phyloP scores from a whole-genome alignment of 2,113 vertebrate genomes.

The Sprattus sprattus region DNA sequence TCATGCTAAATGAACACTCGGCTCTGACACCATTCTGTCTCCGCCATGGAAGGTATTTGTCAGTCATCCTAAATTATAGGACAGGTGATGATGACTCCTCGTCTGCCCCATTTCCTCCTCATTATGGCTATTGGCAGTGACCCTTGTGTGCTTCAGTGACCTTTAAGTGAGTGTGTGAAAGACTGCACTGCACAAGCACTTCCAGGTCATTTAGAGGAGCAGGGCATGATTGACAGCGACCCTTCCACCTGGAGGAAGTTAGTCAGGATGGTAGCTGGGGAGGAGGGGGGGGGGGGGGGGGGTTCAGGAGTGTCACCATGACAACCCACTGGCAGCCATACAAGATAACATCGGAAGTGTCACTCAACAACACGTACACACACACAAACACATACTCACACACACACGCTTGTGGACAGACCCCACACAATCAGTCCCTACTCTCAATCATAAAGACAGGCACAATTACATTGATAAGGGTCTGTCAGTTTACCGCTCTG shows the following conservation, averaged over 20 bases:
- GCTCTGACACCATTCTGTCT: constrained; percentile 18
- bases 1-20: not conserved
- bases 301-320: constrained; percentile 18
- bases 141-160: not conserved
- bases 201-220: constrained; percentile 35
- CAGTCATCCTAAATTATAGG: constrained; percentile 3
- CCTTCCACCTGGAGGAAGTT: constrained; percentile 6
- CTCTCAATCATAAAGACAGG: not conserved
- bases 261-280: constrained; percentile 19
- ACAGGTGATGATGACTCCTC: constrained; percentile 7
- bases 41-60: not conserved
- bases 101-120: not conserved
- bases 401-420: not conserved
- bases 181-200: constrained; percentile 26
- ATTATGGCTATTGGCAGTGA: not conserved
- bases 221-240: constrained; percentile 40
- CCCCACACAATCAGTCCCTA: not conserved
- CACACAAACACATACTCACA: constrained; percentile 8
- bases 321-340: constrained; percentile 5
- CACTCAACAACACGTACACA: constrained; percentile 19
- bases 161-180: constrained; percentile 28
- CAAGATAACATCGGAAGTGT: constrained; percentile 44
- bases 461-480: constrained; percentile 20
- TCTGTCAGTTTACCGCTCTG: constrained; percentile 18
- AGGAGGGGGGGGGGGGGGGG: constrained; percentile 7